These are phyloP conservation scores for Amyelois transitella DNA, from an alignment of 1,140 invertebrate genomes.

Conservation along the genomic window DNA sequence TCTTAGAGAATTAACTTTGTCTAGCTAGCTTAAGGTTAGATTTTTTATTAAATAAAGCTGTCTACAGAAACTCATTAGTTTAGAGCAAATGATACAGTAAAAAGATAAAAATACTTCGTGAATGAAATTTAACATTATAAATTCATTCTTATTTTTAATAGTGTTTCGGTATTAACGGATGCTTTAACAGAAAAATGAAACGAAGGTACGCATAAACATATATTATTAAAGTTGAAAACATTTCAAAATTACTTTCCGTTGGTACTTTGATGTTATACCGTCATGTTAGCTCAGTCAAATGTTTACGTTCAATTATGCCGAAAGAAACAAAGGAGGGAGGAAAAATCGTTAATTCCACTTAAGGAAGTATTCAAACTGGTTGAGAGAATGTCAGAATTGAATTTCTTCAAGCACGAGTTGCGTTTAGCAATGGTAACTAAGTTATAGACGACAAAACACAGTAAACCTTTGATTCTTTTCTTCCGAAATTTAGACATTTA, in stretches of 20 bases:
- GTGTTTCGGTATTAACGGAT: too few species aligned
- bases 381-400: constrained; percentile 2
- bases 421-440: neutral
- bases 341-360: constrained; percentile 5
- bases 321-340: constrained; percentile 1
- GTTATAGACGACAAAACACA: neutral
- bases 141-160: too few species aligned
- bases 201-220: neutral
- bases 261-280: constrained; percentile 2
- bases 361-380: constrained; percentile 3
- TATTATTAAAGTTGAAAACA: neutral
- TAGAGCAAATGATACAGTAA: too few species aligned
- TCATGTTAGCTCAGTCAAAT: neutral
- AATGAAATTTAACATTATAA: too few species aligned
- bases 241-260: neutral
- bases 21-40: too few species aligned
- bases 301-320: constrained; percentile 2
- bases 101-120: too few species aligned
- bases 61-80: too few species aligned
- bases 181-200: neutral
- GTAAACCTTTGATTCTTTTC: neutral
- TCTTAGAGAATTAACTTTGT: neutral
- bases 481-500: too few species aligned
- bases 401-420: constrained; percentile 1
- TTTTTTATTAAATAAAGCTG: too few species aligned